Conservation (phyloP, 2,113 vertebrate genomes). For the Stigmatopora argus region DNA sequence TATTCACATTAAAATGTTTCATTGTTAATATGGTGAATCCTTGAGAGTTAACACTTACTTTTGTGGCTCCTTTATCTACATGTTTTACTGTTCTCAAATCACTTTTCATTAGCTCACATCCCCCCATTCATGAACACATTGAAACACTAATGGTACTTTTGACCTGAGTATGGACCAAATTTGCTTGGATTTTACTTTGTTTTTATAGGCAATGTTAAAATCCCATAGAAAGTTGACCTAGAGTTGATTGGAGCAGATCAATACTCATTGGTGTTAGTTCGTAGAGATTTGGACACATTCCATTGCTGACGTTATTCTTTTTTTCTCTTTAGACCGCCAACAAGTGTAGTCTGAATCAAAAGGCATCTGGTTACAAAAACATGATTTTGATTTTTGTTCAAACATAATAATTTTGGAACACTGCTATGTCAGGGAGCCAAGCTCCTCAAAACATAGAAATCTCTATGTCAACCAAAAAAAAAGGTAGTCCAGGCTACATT, state of each 20-base stretch:
- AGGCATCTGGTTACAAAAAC: neutral
- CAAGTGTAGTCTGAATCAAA: neutral
- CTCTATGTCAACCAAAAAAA: slow-evolving; percentile 26
- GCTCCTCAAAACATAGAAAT: slow-evolving; percentile 46
- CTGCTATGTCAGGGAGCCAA: slow-evolving; percentile 22
- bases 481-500: slow-evolving; percentile 56
- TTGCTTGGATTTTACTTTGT: neutral
- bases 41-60: too few species aligned
- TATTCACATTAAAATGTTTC: neutral
- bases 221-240: neutral
- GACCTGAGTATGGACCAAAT: neutral
- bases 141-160: too few species aligned
- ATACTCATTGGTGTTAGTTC: neutral
- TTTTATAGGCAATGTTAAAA: neutral
- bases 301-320: neutral
- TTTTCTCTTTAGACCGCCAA: neutral
- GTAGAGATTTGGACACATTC: too few species aligned
- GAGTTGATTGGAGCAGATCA: neutral
- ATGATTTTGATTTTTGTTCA: neutral
- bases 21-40: neutral
- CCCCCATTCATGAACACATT: too few species aligned
- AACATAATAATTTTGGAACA: slow-evolving; percentile 1
- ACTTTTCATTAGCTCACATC: too few species aligned
- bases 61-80: too few species aligned
- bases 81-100: too few species aligned